These are phyloP conservation scores for Fopius arisanus DNA, from an alignment of 1,140 invertebrate genomes.

Conservation along the genomic window DNA sequence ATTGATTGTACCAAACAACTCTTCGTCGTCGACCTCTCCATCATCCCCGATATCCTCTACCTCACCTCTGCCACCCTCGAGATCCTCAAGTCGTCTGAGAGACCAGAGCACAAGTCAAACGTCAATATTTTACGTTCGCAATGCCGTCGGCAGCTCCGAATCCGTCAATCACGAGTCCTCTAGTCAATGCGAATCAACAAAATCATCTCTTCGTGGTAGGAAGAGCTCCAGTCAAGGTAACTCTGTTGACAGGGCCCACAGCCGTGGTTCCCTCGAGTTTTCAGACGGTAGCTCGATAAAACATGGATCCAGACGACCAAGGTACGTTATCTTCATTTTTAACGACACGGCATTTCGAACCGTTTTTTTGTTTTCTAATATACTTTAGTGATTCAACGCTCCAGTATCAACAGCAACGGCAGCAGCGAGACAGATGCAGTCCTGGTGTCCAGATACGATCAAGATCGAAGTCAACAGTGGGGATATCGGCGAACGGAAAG, in stretches of 20 bases:
- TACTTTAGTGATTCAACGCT: slow-evolving; percentile 30
- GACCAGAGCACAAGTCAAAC: slow-evolving; percentile 3
- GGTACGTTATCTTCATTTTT: background rate
- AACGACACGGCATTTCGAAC: background rate
- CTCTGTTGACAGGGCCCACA: background rate
- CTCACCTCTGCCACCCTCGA: background rate
- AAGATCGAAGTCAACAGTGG: slow-evolving; percentile 19
- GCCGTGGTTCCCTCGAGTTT: background rate
- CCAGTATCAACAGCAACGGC: slow-evolving; percentile 22
- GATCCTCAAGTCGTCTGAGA: slow-evolving; percentile 12
- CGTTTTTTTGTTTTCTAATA: slow-evolving; percentile 22
- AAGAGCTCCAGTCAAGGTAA: slow-evolving; percentile 1
- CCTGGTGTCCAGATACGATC: background rate
- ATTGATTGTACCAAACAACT: slow-evolving; percentile 8
- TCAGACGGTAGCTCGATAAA: background rate
- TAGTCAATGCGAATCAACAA: slow-evolving; percentile 2
- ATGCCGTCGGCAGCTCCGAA: slow-evolving; percentile 2
- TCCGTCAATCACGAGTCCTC: slow-evolving; percentile 5
- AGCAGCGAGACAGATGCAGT: background rate
- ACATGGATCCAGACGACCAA: slow-evolving; percentile 5
- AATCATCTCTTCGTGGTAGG: background rate
- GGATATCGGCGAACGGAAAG: slow-evolving; percentile 15
- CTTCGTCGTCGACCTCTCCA: slow-evolving; percentile 23
- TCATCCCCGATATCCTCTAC: background rate
- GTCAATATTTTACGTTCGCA: slow-evolving; percentile 7